Conservation (phyloP, 2,797 vertebrate genomes). For the Lepilemur septentrionalis region DNA sequence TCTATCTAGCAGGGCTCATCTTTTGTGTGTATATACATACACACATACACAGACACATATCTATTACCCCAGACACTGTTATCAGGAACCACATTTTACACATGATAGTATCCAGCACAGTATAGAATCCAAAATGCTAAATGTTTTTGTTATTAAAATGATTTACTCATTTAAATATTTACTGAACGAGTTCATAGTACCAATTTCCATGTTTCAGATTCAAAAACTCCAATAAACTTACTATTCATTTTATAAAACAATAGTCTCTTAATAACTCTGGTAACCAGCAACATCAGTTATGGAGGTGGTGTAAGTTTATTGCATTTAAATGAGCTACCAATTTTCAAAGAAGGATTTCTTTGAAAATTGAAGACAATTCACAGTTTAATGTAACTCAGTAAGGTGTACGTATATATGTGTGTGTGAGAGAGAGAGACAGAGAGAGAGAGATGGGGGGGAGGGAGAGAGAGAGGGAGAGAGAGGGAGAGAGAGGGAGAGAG, state of each 20-base stretch:
- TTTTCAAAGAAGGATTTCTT: not conserved
- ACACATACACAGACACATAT: too few relatives aligned
- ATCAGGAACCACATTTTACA: not conserved
- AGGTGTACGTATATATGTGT: not conserved
- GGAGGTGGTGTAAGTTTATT: not conserved
- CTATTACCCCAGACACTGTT: not conserved
- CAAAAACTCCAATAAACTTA: not conserved
- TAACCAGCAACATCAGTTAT: not conserved
- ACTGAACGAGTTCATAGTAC: not conserved
- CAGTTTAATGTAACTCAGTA: not conserved
- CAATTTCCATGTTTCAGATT: constrained; percentile 9
- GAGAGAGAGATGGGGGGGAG: too few relatives aligned
- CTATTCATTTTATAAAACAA: not conserved
- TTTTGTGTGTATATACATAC: not conserved
- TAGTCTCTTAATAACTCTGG: not conserved
- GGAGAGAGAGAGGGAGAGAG: too few relatives aligned
- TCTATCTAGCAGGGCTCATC: not conserved
- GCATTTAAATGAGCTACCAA: constrained; percentile 17
- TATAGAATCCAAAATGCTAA: not conserved
- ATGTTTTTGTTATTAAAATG: constrained; percentile 31
- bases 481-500: too few relatives aligned
- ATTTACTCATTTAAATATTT: not conserved
- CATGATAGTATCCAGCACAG: not conserved
- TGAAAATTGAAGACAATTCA: not conserved
- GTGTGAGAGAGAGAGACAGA: too few relatives aligned